Conservation (phyloP, 2,797 vertebrate species). For the Lerista edwardsae region DNA sequence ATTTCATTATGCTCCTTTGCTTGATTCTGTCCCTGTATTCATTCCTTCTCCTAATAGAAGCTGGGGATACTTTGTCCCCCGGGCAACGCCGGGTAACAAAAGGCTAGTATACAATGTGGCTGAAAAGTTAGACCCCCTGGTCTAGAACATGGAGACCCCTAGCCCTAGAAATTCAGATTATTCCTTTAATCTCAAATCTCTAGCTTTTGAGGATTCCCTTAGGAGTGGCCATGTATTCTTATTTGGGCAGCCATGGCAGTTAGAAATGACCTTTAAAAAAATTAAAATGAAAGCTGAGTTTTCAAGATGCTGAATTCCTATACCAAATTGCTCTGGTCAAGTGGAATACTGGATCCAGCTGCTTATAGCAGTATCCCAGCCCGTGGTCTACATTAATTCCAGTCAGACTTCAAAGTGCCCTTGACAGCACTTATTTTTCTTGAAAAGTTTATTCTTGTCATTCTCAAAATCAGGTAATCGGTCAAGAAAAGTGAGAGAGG, state of each 20-base stretch:
- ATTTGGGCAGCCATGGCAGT: not conserved
- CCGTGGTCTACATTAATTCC: not conserved
- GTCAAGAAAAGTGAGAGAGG: not conserved
- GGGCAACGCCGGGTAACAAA: too few relatives aligned
- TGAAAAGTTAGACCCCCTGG: too few relatives aligned
- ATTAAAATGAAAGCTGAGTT: not conserved
- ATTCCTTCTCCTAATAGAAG: too few relatives aligned
- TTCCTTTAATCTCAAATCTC: too few relatives aligned
- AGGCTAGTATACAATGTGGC: too few relatives aligned
- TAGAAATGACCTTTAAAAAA: not conserved
- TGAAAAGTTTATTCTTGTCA: not conserved
- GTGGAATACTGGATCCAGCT: not conserved
- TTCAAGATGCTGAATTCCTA: not conserved
- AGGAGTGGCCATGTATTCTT: not conserved
- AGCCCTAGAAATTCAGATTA: not conserved
- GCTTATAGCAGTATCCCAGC: not conserved
- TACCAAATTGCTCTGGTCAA: not conserved
- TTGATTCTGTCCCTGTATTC: too few relatives aligned
- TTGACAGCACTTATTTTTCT: too few relatives aligned
- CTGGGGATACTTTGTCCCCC: too few relatives aligned
- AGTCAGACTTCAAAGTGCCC: not conserved
- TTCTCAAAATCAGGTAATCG: not conserved
- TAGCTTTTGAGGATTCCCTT: not conserved
- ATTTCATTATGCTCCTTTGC: too few relatives aligned
- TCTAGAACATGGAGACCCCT: not conserved